Evolutionary conservation across 2,113 vertebrate species (phyloP).

Genomic region (Trichomycterus rosablanca): DNA sequence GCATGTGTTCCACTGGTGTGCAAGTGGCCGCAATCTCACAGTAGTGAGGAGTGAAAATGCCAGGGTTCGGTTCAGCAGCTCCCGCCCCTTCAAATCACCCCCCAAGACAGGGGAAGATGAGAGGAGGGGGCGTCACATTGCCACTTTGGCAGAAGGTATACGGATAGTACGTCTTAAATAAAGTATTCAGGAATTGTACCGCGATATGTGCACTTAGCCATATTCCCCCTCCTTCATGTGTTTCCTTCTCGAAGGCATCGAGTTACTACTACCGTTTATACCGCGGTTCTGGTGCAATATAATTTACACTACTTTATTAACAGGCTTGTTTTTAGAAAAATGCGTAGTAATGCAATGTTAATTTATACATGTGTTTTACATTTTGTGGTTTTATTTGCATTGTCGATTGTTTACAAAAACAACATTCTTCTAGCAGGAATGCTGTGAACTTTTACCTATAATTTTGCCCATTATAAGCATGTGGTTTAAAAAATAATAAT

Average conservation of each 20-base stretch:
- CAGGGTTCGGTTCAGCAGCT: conserved; percentile 38
- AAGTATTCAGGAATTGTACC: conserved; percentile 64
- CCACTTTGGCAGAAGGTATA: conserved; percentile 61
- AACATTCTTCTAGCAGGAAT: no score
- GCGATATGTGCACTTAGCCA: conserved; percentile 63
- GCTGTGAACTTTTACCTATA: no score
- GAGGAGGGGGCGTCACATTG: conserved; percentile 56
- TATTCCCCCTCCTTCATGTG: conserved; percentile 47
- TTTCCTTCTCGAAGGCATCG: conserved; percentile 42
- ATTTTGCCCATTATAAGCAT: no score
- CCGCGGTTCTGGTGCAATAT: no score
- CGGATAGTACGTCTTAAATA: conserved; percentile 67
- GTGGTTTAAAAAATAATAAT: no score
- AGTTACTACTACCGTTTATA: conserved; percentile 6
- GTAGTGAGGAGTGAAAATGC: conserved; percentile 52
- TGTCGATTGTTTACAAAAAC: no score
- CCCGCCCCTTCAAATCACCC: conserved; percentile 43
- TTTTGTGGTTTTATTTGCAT: no score
- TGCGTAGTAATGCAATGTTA: no score
- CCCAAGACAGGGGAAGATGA: conserved; percentile 31
- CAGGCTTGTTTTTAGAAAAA: background rate
- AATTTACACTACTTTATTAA: conserved; percentile 4
- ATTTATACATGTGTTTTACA: no score
- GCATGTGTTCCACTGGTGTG: no score
- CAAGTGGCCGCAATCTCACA: conserved; percentile 45